A percentile compares a stretch with the other conserved stretches of the same genome.
Conservation (phyloP, 2,888 invertebrate species). For the Drosophila antonietae region DNA sequence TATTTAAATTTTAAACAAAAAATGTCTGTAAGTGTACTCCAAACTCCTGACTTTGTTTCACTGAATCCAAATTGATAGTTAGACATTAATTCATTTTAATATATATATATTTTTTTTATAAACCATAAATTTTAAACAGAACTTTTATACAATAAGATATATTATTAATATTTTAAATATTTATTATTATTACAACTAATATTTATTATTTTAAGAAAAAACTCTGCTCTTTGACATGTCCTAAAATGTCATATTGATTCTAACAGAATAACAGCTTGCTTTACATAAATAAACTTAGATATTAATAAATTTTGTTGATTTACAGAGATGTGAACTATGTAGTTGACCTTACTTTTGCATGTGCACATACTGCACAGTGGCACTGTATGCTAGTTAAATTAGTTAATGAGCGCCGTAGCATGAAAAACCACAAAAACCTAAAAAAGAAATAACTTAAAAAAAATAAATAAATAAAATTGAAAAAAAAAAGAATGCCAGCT, state of each 20-base stretch:
- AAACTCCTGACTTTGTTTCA: too few species aligned
- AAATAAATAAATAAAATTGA: background rate
- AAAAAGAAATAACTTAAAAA: conserved; percentile 52
- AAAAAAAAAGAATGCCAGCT: conserved; percentile 34
- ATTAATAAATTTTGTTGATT: conserved; percentile 2
- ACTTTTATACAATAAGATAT: too few species aligned
- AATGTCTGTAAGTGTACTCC: too few species aligned
- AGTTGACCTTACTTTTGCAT: conserved; percentile 14
- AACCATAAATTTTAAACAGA: too few species aligned
- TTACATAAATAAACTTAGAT: background rate
- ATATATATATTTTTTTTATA: too few species aligned
- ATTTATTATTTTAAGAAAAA: background rate
- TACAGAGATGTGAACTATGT: background rate
- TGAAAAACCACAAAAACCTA: conserved; percentile 55
- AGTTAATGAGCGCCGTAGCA: conserved; percentile 68
- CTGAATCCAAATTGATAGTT: too few species aligned
- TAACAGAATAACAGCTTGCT: background rate
- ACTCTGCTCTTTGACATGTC: too few species aligned
- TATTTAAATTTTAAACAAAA: too few species aligned
- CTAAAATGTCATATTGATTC: background rate
- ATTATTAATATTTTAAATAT: too few species aligned
- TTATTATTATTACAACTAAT: background rate
- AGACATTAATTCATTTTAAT: too few species aligned
- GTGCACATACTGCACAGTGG: conserved; percentile 28
- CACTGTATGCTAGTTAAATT: conserved; percentile 64